Evolutionary conservation across 1,140 invertebrate genomes (phyloP), one percentile per base, ranked within the genome.

Genomic region (Drosophila quadrilineata): DNA sequence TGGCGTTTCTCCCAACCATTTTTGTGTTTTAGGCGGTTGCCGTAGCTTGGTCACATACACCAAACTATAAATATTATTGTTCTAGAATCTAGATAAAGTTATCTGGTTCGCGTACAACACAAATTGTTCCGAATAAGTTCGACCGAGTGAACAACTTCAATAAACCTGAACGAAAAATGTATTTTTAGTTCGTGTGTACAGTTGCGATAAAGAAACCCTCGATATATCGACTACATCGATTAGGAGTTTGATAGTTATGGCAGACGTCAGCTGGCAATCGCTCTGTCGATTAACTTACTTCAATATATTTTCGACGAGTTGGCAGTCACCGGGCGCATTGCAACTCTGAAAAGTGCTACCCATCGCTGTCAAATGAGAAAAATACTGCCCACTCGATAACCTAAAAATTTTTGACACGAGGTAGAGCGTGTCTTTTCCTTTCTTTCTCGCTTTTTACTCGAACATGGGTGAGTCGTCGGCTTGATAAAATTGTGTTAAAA

Each of bases 401-500:
- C 79, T 67, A 45, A 66, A 77, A 70, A 59, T 21, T 69, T 80
- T 88, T 80, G 86, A 88, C 87, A 88, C 80, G 71, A 84, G 77
- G 74, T 75, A 53, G 72, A 73, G 65, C 64, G 75, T 84, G 75
- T 86, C 85, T 84, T 80, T 88, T 88, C 87, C 87, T 89, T 89
- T 89, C 88, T 86, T 89, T 89, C 88, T 89, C 85, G 86, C 76
- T 84, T 89, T 82, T 84, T 89, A 89, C 85, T 88, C 82, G 69
- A 88, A 88, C 70, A 89, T 89, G 88, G 88, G 88, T 89, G 68
- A 89, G 88, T 89, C 56, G 63, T 66, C 71, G 57, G 66, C 67
- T 88, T 66, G 58, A 60, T 71, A 49, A 72, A 88, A 85, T 69
- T 80, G 66, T 56, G 58, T 56, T 17, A 40, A 79, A 85, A 77